Evolutionary conservation across 2,888 invertebrate genomes (phyloP).

Genomic region (Chalcosyrphus nemorum): DNA sequence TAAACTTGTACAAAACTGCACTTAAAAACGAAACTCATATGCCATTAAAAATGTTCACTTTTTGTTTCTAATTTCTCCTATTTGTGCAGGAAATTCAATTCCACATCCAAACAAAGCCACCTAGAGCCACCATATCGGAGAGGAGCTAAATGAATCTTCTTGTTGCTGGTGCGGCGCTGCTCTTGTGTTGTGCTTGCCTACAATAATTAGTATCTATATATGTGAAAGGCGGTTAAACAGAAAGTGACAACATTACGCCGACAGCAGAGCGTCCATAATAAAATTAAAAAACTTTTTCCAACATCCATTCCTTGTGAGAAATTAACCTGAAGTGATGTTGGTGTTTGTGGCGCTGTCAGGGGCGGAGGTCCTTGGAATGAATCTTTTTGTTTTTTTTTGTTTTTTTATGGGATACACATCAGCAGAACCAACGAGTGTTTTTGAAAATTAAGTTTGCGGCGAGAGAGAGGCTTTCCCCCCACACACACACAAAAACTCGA

Average conservation of each 20-base stretch:
- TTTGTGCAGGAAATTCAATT: constrained; percentile 28
- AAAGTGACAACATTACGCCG: constrained; percentile 35
- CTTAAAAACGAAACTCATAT: constrained; percentile 33
- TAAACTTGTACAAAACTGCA: constrained; percentile 32
- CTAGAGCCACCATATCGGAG: no score
- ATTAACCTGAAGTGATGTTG: constrained; percentile 31
- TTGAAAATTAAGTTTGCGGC: constrained; percentile 39
- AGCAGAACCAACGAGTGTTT: constrained; percentile 31
- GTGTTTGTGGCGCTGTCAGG: background rate
- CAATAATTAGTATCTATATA: constrained; percentile 40
- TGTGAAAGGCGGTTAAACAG: constrained; percentile 23
- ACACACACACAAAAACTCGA: background rate
- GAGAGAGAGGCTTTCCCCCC: background rate
- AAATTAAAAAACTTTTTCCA: constrained; percentile 44
- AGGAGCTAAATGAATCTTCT: constrained; percentile 26
- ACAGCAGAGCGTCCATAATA: constrained; percentile 30
- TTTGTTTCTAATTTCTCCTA: constrained; percentile 32
- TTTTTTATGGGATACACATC: constrained; percentile 28
- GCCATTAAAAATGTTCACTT: constrained; percentile 25
- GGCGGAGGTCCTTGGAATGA: background rate
- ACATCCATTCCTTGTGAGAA: constrained; percentile 34
- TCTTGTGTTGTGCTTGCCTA: background rate
- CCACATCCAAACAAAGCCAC: constrained; percentile 2
- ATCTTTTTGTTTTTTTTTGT: constrained; percentile 34
- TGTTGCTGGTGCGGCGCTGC: background rate